Evolutionary conservation across 1,140 invertebrate genomes (phyloP), one percentile per base, ranked within the genome.

Genomic region (Phortica variegata): DNA sequence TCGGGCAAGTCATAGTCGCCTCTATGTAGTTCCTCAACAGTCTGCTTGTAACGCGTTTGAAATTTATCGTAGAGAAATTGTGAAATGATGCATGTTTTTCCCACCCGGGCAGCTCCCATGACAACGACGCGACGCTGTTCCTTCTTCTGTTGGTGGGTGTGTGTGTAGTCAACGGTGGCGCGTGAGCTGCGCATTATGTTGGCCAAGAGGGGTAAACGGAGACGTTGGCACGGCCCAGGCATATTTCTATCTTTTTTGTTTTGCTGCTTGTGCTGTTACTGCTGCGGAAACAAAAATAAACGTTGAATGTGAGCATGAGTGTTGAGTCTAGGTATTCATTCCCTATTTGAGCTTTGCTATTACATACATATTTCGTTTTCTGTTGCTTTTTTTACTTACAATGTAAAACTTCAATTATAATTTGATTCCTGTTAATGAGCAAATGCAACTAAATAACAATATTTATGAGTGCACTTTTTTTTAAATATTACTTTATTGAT

Each of bases 51-150:
- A 42, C 81, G 77, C 6, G 60, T 52, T 1, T 75, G 54, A 56
- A 79, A 83, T 52, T 65, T 82, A 49, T 82, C 80, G 61, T 82
- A 83, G 3, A 85, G 77, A 65, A 85, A 85, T 60, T 84, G 82
- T 2, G 79, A 78, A 31, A 85, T 80, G 51, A 85, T 83, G 36
- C 80, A 79, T 0, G 80, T 80, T 65, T 85, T 85, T 10, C 84
- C 84, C 34, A 82, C 81, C 20, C 72, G 63, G 0, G 78, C 76
- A 2, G 76, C 73, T 1, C 81, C 80, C 77, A 82, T 75, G 10
- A 79, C 58, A 13, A 77, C 65, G 45, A 79, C 59, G 15, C 74
- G 46, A 26, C 66, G 69, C 15, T 77, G 56, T 38, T 76, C 69
- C 45, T 77, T 77, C 23, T 48, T 52, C 17, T 57, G 41, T 4